These are phyloP conservation scores for Drosophila yakuba DNA, from an alignment of 1,140 invertebrate genomes.

Conservation along the genomic window DNA sequence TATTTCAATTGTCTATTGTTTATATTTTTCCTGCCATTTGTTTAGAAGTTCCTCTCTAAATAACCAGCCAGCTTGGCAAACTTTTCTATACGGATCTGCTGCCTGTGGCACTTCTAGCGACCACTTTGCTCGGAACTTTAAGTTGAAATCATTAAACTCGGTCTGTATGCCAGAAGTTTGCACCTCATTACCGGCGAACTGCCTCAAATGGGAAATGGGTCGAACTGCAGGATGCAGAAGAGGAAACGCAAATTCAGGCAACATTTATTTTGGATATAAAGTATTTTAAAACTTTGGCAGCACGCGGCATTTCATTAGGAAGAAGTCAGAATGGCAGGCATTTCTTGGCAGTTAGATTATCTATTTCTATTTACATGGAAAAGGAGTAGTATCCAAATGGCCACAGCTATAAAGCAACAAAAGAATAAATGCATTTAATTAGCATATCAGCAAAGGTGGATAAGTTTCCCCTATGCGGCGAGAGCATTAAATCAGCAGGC, in stretches of 20 bases:
- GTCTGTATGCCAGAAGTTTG: constrained; percentile 19
- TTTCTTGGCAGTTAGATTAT: constrained; percentile 6
- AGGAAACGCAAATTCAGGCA: background rate
- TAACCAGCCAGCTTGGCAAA: constrained; percentile 16
- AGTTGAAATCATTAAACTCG: constrained; percentile 13
- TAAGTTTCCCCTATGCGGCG: constrained; percentile 1
- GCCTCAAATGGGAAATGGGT: constrained; percentile 23
- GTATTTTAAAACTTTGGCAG: constrained; percentile 4
- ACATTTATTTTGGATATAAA: constrained; percentile 13
- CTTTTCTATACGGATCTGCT: constrained; percentile 41
- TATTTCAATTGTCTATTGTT: constrained; percentile 28
- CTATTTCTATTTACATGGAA: constrained; percentile 13
- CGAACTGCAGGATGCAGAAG: background rate
- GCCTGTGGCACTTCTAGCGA: constrained; percentile 20
- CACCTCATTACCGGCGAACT: constrained; percentile 36
- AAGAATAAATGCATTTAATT: constrained; percentile 21
- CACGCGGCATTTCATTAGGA: background rate
- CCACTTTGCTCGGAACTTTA: constrained; percentile 1
- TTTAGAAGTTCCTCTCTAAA: constrained; percentile 13
- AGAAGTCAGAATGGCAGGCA: constrained; percentile 4
- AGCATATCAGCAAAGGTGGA: constrained; percentile 8
- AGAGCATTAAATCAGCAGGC: constrained; percentile 1
- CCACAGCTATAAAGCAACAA: background rate
- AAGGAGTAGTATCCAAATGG: background rate
- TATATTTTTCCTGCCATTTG: background rate